phyloP scores from a whole-genome alignment of 2,113 vertebrate genomes.

The Myotis brandtii region DNA sequence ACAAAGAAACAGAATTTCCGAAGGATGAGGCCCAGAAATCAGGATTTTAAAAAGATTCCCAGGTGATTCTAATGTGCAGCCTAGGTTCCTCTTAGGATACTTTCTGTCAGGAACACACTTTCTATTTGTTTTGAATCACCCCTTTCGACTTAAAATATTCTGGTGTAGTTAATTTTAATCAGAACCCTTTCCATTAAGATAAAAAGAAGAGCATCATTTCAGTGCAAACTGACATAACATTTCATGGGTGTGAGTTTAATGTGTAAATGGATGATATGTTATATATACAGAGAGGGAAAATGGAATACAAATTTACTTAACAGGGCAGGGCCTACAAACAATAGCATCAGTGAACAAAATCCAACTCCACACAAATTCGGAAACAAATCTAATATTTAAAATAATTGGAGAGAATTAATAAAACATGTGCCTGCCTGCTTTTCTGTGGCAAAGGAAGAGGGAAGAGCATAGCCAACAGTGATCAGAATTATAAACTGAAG shows the following conservation, averaged over 20 bases:
- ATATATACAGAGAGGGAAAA: not conserved
- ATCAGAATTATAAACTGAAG: not conserved
- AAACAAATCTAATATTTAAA: not conserved
- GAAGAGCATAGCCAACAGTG: not conserved
- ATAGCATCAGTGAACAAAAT: not conserved
- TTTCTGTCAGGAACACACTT: not conserved
- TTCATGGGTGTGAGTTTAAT: not conserved
- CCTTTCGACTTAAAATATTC: conserved; percentile 11
- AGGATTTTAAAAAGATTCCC: too few relatives aligned
- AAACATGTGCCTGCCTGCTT: not conserved
- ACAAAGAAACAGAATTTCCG: too few relatives aligned
- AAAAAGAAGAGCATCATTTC: not conserved
- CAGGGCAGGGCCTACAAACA: not conserved
- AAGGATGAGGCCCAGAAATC: too few relatives aligned
- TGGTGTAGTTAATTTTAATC: conserved; percentile 21
- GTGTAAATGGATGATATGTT: not conserved
- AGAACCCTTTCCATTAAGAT: not conserved
- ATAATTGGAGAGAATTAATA: not conserved
- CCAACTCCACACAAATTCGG: not conserved
- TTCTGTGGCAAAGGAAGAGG: not conserved
- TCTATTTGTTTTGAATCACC: not conserved
- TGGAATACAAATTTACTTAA: not conserved
- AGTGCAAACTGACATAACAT: not conserved
- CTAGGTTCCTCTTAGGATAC: not conserved
- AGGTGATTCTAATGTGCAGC: too few relatives aligned